Evolutionary conservation across 2,113 vertebrate species (phyloP), one percentile per base, ranked within the genome.

Genomic region (Saimiri boliviensis): DNA sequence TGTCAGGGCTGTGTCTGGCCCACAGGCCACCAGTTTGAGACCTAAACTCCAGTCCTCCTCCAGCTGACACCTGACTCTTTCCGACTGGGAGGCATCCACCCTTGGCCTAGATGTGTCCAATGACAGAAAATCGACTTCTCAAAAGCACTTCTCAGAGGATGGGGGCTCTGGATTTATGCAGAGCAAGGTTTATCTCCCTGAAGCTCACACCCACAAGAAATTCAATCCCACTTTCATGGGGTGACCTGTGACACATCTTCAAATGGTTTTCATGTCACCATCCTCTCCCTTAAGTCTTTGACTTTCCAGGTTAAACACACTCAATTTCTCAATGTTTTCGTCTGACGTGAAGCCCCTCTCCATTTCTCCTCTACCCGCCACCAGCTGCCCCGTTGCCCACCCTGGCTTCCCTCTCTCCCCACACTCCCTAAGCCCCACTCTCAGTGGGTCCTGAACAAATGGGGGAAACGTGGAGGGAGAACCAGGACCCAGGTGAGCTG

Each of bases 161-260:
- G 45, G 27, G 21, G 45, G 1, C 21, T 37, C 47, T 6, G 60
- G 70, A 8, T 21, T 63, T 60, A 12, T 4, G 7, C 2, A 40
- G 11, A 8, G 10, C 16, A 13, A 16, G 4, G 7, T 37, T 56
- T 32, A 71, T 7, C 13, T 23, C 73, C 3, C 12, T 8, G 4
- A n/a, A 20, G 7, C 6, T 30, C 42, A 54, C 0, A 8, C 17
- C 49, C 9, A 12, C 58, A 42, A 80, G 74, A 76, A 68, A 74
- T 1, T 3, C 35, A 42, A 17, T 1, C 63, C 35, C 56, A 5
- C 20, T 3, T 7, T 25, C 0, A 32, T 30, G 6, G 23, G 23
- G 56, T n/a, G 32, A 56, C 58, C 32, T 14, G 37, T 20, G 40
- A 19, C 40, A 19, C 0, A 10, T 45, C 60, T 47, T 77, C n/a